Base-by-base conservation (phyloP, 2,888 invertebrate genomes). In the Oligia fasciuncula region DNA sequence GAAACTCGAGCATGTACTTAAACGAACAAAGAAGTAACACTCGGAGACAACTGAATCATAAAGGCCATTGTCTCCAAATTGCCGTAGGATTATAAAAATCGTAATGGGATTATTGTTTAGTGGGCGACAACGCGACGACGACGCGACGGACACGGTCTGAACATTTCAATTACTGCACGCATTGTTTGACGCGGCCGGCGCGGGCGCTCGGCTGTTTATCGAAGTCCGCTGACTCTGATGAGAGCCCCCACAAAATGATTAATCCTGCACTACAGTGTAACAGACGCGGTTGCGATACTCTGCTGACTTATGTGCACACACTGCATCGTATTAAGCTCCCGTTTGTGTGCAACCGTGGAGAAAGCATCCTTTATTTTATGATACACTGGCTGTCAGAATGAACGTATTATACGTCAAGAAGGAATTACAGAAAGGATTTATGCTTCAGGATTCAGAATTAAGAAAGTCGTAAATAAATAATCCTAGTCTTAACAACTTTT, bases 101-200 rank as follows among this genome's bases (percentile, higher is more conserved):
- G 91, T 94, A 94, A 95, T 95, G 93, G 91, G 93, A 94, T 95
- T 94, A 95, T 95, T 95, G 95, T 95, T 93, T 91, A 90, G 91
- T 91, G 91, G 89, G 89, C 85, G 85, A 90, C 91, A 90, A 90
- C 90, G 83, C 81, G 81, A 77, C 86, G 82, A 89, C 91, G 89
- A 89, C 88, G 81, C 84, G 83, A 43, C 84, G 84, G 90, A 93
- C 90, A 93, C 90, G 93, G 91, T 92, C 89, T 90, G 93, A 91
- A 93, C 94, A 90, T 94, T 95, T 95, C 95, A 95, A 95, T 95
- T 95, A 95, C 93, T 89, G 90, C 85, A 88, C 82, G 91, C 93
- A 94, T 94, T 95, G 94, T 95, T 92, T 91, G 90, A 76, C 76
- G 83, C 73, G 77, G 81, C 68, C 71, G 63, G 78, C 62, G 69